These are phyloP conservation scores for Harpagus bidentatus DNA, from an alignment of 2,113 vertebrate genomes.

Conservation along the genomic window DNA sequence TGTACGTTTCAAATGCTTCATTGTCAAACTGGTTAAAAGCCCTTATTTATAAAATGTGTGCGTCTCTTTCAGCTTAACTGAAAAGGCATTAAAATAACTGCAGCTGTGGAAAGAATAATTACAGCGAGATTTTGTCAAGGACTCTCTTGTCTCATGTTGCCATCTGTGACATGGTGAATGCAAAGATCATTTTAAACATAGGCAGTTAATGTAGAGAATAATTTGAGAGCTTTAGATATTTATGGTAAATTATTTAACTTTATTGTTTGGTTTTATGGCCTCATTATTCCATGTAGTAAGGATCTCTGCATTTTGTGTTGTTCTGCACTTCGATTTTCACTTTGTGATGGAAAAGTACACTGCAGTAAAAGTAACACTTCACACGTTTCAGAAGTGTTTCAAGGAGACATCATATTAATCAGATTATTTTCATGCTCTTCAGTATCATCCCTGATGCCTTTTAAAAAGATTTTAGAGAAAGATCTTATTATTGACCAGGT, in stretches of 20 bases:
- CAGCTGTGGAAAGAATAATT: constrained; percentile 80
- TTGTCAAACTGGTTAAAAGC: constrained; percentile 76
- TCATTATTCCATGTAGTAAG: constrained; percentile 65
- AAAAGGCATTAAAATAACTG: constrained; percentile 80
- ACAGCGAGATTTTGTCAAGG: constrained; percentile 80
- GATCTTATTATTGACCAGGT: background rate
- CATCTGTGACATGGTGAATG: constrained; percentile 82
- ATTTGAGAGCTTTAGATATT: constrained; percentile 76
- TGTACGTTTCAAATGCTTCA: constrained; percentile 74
- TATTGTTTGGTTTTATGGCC: constrained; percentile 75
- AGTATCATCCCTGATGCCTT: background rate
- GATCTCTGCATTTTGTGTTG: constrained; percentile 64
- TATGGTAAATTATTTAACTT: constrained; percentile 84
- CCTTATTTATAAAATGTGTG: constrained; percentile 77
- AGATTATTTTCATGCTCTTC: background rate
- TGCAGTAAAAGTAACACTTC: constrained; percentile 46
- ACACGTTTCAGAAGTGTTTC: background rate
- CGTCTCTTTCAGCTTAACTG: constrained; percentile 75
- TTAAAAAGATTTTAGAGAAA: background rate
- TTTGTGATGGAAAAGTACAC: constrained; percentile 2
- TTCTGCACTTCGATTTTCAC: constrained; percentile 71
- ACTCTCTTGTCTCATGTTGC: constrained; percentile 80
- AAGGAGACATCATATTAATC: constrained; percentile 31
- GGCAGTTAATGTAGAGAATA: constrained; percentile 76
- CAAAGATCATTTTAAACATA: constrained; percentile 78